phyloP scores from a whole-genome alignment of 2,113 vertebrate genomes.

The Archilochus colubris region DNA sequence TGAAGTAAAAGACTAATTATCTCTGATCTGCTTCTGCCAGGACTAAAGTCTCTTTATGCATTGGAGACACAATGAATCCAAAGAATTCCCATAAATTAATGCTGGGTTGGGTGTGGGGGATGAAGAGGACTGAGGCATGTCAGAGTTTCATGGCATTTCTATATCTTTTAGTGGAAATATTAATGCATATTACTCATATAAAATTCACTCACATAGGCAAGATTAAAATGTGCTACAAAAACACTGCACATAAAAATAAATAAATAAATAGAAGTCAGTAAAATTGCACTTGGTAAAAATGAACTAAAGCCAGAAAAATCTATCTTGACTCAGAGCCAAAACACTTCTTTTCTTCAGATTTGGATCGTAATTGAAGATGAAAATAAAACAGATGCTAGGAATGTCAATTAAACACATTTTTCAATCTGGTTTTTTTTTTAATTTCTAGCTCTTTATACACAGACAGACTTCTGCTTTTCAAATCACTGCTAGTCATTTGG shows the following conservation, averaged over 20 bases:
- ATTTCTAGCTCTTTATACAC: neutral
- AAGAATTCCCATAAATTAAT: neutral
- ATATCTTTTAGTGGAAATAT: neutral
- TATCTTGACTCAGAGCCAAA: conserved; percentile 38
- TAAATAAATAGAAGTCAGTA: neutral
- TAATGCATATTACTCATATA: neutral
- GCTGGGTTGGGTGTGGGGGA: neutral
- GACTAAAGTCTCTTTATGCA: neutral
- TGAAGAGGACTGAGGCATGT: neutral
- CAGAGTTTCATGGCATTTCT: neutral
- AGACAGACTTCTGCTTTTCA: conserved; percentile 19
- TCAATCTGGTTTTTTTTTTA: conserved; percentile 30
- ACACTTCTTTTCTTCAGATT: conserved; percentile 43
- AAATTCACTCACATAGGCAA: neutral
- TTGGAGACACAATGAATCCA: neutral
- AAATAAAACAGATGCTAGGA: conserved; percentile 54
- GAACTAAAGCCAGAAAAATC: conserved; percentile 22
- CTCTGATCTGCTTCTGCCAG: neutral
- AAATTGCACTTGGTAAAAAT: conserved; percentile 28
- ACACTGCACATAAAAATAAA: neutral
- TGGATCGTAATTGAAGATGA: conserved; percentile 42
- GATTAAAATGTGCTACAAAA: neutral
- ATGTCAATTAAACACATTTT: conserved; percentile 48
- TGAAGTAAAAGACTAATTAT: neutral
- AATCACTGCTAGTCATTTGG: neutral